These are phyloP conservation scores for Coregonus ussuriensis DNA, from an alignment of 2,797 vertebrate genomes.

Conservation along the genomic window DNA sequence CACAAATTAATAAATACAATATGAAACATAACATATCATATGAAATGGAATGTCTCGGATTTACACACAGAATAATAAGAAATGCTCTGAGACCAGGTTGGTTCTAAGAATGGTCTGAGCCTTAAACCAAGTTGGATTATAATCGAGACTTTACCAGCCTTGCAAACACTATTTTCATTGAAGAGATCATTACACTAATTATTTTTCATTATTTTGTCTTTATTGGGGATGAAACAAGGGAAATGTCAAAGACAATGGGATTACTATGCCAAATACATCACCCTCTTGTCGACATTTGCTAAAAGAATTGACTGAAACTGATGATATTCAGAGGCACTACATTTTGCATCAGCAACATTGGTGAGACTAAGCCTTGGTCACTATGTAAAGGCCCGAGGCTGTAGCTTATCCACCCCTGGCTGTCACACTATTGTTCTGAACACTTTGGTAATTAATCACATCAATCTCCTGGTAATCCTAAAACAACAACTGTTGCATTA, in stretches of 20 bases:
- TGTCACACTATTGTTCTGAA: conserved; percentile 49
- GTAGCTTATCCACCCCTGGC: conserved; percentile 45
- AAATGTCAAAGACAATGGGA: not conserved
- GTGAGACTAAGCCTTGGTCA: not conserved
- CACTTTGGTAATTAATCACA: conserved; percentile 56
- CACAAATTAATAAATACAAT: too few species aligned
- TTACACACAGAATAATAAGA: too few species aligned
- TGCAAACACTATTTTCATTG: not conserved
- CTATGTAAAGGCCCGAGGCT: conserved; percentile 25
- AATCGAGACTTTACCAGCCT: too few species aligned
- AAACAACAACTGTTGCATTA: conserved; percentile 53
- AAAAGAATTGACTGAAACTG: not conserved
- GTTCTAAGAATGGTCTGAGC: not conserved
- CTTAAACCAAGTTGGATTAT: not conserved
- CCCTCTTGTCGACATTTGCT: not conserved
- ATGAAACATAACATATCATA: too few species aligned
- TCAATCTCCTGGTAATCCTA: conserved; percentile 68
- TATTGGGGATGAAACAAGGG: too few species aligned
- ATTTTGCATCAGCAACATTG: not conserved
- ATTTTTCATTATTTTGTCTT: not conserved
- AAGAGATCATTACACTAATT: not conserved
- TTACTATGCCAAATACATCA: not conserved
- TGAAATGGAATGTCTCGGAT: too few species aligned
- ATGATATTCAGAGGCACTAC: not conserved
- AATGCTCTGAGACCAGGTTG: too few species aligned